These are phyloP conservation scores for Leucoptera coffeella DNA, from an alignment of 2,888 invertebrate genomes.

Conservation along the genomic window DNA sequence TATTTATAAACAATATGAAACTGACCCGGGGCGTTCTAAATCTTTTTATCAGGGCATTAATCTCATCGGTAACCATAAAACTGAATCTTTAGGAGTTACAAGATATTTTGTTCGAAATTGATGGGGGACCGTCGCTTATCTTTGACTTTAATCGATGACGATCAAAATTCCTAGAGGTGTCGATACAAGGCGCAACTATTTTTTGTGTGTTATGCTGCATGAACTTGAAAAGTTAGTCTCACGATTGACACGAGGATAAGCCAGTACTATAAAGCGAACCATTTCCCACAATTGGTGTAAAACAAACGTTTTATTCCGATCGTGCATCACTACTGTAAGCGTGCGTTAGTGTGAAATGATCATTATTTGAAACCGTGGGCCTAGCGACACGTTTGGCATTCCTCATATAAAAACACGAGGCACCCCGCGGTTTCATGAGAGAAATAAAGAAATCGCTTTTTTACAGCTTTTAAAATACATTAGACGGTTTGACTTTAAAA, in stretches of 20 bases:
- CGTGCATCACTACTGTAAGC: background rate
- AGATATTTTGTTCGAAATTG: slow-evolving; percentile 49
- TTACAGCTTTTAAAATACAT: slow-evolving; percentile 31
- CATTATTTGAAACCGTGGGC: slow-evolving; percentile 31
- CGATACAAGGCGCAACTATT: slow-evolving; percentile 36
- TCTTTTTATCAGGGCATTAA: slow-evolving; percentile 42
- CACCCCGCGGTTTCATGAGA: slow-evolving; percentile 48
- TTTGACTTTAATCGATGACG: slow-evolving; percentile 26
- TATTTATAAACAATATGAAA: no score
- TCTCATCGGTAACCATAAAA: slow-evolving; percentile 42
- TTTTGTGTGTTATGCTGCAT: no score
- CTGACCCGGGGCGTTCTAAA: slow-evolving; percentile 38
- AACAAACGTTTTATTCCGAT: background rate
- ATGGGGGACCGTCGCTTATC: slow-evolving; percentile 40
- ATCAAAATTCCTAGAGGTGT: slow-evolving; percentile 52
- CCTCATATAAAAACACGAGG: slow-evolving; percentile 34
- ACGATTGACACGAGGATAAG: no score
- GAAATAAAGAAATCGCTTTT: slow-evolving; percentile 44
- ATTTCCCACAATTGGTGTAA: no score
- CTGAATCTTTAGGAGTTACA: slow-evolving; percentile 40
- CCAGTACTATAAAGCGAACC: no score
- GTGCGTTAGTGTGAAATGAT: slow-evolving; percentile 44
- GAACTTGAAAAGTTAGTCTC: no score
- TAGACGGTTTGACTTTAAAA: slow-evolving; percentile 29
- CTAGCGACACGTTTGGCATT: slow-evolving; percentile 28